These are phyloP conservation scores for Amaurobius ferox DNA, from an alignment of 2,888 invertebrate species.

Conservation along the genomic window DNA sequence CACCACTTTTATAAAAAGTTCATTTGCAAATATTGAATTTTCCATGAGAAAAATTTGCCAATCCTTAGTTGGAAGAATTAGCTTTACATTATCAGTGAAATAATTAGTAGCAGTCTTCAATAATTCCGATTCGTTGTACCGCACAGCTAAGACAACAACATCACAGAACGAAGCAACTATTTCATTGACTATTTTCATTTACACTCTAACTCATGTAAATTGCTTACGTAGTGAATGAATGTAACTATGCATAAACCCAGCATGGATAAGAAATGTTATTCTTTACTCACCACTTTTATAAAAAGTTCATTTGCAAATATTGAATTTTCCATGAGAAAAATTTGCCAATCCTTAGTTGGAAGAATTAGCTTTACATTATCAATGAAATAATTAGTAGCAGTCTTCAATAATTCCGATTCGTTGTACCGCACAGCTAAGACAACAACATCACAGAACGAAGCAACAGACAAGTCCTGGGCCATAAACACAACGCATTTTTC, in stretches of 20 bases:
- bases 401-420: not conserved
- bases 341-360: not conserved
- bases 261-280: no score
- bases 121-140: not conserved
- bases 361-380: not conserved
- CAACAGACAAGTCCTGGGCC: not conserved
- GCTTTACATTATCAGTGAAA: not conserved
- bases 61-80: not conserved
- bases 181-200: no score
- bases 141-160: not conserved
- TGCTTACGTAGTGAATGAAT: no score
- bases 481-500: no score
- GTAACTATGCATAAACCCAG: no score
- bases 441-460: not conserved
- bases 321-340: not conserved
- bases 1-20: no score
- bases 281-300: no score
- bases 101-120: not conserved
- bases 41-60: not conserved
- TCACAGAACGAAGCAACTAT: not conserved
- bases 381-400: not conserved
- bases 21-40: no score
- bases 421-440: not conserved
- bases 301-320: no score
- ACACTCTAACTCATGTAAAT: no score